Percentiles rank a stretch among this genome's conserved stretches.
Evolutionary conservation across 2,888 invertebrate genomes (phyloP).

Genomic region (Acanthopleura granulata): DNA sequence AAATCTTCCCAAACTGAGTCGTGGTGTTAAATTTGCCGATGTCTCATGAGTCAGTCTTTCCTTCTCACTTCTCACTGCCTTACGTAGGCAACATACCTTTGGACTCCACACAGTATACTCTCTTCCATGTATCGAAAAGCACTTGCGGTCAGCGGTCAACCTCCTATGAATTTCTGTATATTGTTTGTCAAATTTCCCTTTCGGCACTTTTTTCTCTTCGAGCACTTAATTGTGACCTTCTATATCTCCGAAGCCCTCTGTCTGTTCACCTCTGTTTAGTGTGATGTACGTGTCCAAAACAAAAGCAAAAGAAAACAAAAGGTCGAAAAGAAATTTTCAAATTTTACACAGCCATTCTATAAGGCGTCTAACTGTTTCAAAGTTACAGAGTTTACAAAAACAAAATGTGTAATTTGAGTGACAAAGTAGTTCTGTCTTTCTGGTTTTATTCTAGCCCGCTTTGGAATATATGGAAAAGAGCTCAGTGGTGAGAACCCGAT

Average conservation of each 20-base stretch:
- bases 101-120: background rate
- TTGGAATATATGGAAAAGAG: constrained; percentile 20
- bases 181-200: background rate
- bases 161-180: background rate
- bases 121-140: background rate
- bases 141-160: constrained; percentile 12
- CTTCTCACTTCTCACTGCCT: too few species aligned
- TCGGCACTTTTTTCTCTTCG: background rate
- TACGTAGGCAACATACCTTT: too few species aligned
- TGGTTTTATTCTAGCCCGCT: constrained; percentile 18
- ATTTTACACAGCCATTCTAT: too few species aligned
- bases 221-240: background rate
- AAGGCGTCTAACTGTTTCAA: too few species aligned
- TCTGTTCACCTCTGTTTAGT: background rate
- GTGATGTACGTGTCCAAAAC: background rate
- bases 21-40: too few species aligned
- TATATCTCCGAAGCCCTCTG: background rate
- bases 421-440: constrained; percentile 7
- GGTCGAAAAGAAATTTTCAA: too few species aligned
- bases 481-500: constrained; percentile 14
- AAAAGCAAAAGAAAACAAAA: too few species aligned
- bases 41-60: too few species aligned
- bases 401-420: constrained; percentile 9
- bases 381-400: background rate
- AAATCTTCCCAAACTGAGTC: too few species aligned